Evolutionary conservation across 2,113 vertebrate genomes (phyloP), one percentile per base, ranked within the genome.

Genomic region (Camarhynchus parvulus): DNA sequence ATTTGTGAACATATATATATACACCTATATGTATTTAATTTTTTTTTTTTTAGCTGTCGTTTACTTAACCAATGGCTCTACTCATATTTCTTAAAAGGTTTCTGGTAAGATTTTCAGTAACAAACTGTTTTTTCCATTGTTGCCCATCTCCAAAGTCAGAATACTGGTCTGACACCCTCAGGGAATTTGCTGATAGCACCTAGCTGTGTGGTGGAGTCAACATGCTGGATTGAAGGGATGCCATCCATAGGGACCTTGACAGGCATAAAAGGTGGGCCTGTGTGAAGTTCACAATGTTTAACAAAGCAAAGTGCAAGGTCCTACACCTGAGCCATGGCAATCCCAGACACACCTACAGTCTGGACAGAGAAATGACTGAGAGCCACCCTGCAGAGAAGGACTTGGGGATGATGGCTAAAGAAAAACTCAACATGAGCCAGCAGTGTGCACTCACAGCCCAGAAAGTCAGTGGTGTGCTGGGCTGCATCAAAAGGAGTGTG

Each of bases 161-260:
- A 75, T 6, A 47, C 12, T n/a, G 2, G 28, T 87, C 52, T 89
- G 44, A 59, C 7, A 39, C 50, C 18, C 22, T 31, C 52, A 46
- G 15, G 4, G 52, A 81, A 67, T 50, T 30, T 74, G 13, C 33
- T 0, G 0, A 23, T 37, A 7, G 19, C 61, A 59, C 18, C 33
- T 33, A 52, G 5, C 3, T 52, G 13, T 20, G 37, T 0, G 1
- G 15, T 21, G 37, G 23, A 59, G 11, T 24, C 12, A 15, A 14
- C 10, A 37, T 0, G 0, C 23, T n/a, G 46, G 15, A 52, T 6
- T 1, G 1, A 59, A 59, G 33, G 15, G 28, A 46, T 52, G 12
- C 9, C 37, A 39, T 28, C 33, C 15, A 14, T 5, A n/a, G 37
- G 19, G 27, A 42, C 33, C 22, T 14, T 14, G 8, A 37, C 5